Evolutionary conservation across 2,888 invertebrate species (phyloP).

Genomic region (Nomada ruficornis): DNA sequence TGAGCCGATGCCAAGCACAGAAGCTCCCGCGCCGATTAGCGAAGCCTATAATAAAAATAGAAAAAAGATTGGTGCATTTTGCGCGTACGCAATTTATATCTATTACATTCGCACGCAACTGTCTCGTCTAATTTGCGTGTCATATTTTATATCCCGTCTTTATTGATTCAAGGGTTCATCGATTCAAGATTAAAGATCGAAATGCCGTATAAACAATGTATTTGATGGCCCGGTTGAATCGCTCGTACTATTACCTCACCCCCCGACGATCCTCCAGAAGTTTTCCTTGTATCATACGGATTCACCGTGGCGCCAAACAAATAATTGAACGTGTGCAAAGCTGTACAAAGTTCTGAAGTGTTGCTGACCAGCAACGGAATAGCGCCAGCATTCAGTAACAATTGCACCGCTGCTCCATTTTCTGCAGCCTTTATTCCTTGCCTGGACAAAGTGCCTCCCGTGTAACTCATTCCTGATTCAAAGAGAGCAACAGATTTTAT

Average conservation of each 20-base stretch:
- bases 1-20: slow-evolving; percentile 91
- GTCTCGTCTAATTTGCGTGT: no score
- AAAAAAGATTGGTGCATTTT: no score
- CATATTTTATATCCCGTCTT: no score
- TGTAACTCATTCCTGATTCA: slow-evolving; percentile 79
- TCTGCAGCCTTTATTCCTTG: slow-evolving; percentile 7
- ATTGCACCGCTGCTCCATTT: slow-evolving; percentile 86
- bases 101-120: neutral
- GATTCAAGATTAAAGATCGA: neutral
- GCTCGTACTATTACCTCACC: slow-evolving; percentile 84
- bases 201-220: no score
- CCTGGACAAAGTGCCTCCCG: slow-evolving; percentile 43
- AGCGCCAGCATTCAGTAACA: slow-evolving; percentile 86
- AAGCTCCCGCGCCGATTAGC: slow-evolving; percentile 90
- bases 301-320: slow-evolving; percentile 87
- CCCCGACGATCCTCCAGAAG: slow-evolving; percentile 88
- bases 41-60: slow-evolving; percentile 86
- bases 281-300: slow-evolving; percentile 87
- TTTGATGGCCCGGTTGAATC: neutral
- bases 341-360: slow-evolving; percentile 87
- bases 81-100: neutral
- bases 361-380: slow-evolving; percentile 88
- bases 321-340: slow-evolving; percentile 87
- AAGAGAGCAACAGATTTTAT: neutral
- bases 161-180: neutral